Evolutionary conservation across 2,888 invertebrate species (phyloP).

Genomic region (Pollenia angustigena): DNA sequence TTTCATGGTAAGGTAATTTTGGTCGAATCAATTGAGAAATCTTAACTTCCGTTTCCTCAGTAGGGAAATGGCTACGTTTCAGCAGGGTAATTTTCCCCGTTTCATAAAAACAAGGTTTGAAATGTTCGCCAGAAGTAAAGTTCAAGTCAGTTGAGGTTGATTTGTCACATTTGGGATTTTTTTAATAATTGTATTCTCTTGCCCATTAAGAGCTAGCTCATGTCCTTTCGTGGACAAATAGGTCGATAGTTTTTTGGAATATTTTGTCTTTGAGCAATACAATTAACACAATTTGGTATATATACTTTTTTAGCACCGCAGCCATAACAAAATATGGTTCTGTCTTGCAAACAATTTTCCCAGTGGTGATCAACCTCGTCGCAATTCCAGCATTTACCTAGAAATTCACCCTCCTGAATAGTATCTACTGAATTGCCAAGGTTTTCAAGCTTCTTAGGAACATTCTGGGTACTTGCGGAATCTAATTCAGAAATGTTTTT

Average conservation of each 20-base stretch:
- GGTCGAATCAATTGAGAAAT: background rate
- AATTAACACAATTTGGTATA: background rate
- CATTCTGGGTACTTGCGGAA: too few relatives aligned
- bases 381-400: slow-evolving; percentile 10
- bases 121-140: background rate
- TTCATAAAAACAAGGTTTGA: background rate
- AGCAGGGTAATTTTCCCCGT: slow-evolving; percentile 5
- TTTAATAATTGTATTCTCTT: too few relatives aligned
- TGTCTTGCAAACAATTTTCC: slow-evolving; percentile 18
- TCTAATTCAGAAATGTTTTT: too few relatives aligned
- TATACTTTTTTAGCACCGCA: background rate
- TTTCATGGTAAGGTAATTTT: slow-evolving; percentile 1
- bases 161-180: too few relatives aligned
- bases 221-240: background rate
- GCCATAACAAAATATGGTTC: slow-evolving; percentile 34
- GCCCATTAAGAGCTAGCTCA: too few relatives aligned
- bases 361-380: slow-evolving; percentile 2
- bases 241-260: slow-evolving; percentile 13
- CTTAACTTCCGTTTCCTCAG: background rate
- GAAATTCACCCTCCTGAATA: background rate
- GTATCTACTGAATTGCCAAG: slow-evolving; percentile 2
- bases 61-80: background rate
- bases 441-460: too few relatives aligned
- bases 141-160: too few relatives aligned
- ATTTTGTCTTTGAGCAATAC: background rate